Evolutionary conservation across 2,797 vertebrate species (phyloP), one percentile per base, ranked within the genome.

Genomic region (Propithecus perrieri): DNA sequence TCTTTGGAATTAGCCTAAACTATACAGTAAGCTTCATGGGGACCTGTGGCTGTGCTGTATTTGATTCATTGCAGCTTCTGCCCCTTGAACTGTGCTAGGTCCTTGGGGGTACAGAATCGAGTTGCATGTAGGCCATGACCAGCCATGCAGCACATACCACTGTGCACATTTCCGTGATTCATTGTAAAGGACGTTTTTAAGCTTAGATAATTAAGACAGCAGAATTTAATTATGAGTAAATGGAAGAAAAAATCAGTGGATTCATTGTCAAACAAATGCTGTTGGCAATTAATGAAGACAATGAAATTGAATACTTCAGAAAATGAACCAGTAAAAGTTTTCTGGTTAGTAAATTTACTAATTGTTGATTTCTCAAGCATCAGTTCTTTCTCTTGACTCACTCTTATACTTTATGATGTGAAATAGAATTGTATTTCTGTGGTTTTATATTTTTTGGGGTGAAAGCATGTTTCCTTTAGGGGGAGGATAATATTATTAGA

Each of bases 141-240:
- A 28, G 38, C 53, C 76, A 10, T 35, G 55, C 17, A 55, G 30
- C 50, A 24, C 38, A 20, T 61, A 18, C 24, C 41, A n/a, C 33
- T 10, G 20, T 71, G 43, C 65, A 2, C 14, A 15, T 59, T 71
- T 89, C 50, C 74, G 48, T 67, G 65, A 48, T 75, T 55, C 33
- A 63, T 67, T 89, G 26, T 72, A 61, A 38, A 30, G 74, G 11
- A 86, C 26, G 0, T 59, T 87, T 97, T 48, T 79, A 86, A 88
- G 59, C 50, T 97, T 63, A n/a, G 46, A 59, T 93, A 69, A 87
- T 91, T 15, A 88, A 81, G 76, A 65, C 9, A 85, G 12, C 18
- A 69, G 48, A 81, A 72, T 75, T 93, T 93, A 76, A 72, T 91
- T 90, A 59, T 78, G 53, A 90, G 22, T 76, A 63, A 93, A 74